phyloP scores from a whole-genome alignment of 2,797 vertebrate genomes.

The Tachyglossus aculeatus region DNA sequence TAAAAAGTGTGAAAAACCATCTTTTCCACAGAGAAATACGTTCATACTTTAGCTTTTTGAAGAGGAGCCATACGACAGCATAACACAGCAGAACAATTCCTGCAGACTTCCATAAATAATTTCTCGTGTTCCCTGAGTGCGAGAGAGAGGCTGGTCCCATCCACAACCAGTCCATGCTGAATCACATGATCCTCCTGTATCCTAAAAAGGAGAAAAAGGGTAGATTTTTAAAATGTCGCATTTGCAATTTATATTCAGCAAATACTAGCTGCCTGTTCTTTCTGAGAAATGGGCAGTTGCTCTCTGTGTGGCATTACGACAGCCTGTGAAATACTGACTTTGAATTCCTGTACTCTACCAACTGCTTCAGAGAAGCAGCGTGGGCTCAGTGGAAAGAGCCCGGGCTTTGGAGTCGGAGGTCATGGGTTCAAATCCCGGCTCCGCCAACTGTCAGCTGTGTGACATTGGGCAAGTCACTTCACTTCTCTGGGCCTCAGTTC shows the following conservation, averaged over 20 bases:
- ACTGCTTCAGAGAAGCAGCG: too few species aligned
- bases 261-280: neutral
- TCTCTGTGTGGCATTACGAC: too few species aligned
- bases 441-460: too few species aligned
- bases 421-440: too few species aligned
- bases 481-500: too few species aligned
- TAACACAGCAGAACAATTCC: constrained; percentile 92
- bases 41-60: constrained; percentile 94
- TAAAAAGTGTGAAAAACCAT: too few species aligned
- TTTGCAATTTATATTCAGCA: neutral
- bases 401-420: too few species aligned
- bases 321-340: too few species aligned
- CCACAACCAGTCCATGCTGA: constrained; percentile 95
- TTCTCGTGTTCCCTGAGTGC: constrained; percentile 95
- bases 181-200: constrained; percentile 95
- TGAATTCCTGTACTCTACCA: too few species aligned
- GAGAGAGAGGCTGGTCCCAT: constrained; percentile 94
- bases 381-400: too few species aligned
- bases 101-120: constrained; percentile 97
- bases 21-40: neutral
- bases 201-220: constrained; percentile 64
- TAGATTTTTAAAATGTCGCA: neutral
- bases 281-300: neutral
- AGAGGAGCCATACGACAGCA: constrained; percentile 98
- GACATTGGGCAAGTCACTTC: too few species aligned